Conservation (phyloP, 2,888 invertebrate species). For the Tachina fera region DNA sequence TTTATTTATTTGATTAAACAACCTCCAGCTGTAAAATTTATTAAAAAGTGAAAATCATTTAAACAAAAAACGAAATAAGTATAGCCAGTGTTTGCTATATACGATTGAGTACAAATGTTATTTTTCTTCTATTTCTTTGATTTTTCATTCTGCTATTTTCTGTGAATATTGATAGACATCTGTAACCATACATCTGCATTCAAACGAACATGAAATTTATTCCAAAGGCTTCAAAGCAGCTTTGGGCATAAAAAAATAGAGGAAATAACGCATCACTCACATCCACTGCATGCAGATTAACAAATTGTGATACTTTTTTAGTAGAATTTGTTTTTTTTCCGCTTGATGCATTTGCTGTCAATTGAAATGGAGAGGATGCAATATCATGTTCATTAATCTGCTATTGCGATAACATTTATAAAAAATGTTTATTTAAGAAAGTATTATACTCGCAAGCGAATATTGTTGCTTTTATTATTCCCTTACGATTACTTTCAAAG, state of each 20-base stretch:
- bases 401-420: conserved; percentile 70
- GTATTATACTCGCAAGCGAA: conserved; percentile 27
- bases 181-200: conserved; percentile 52
- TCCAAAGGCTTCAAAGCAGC: conserved; percentile 20
- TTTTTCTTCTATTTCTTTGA: conserved; percentile 19
- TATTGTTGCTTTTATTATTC: conserved; percentile 29
- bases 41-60: conserved; percentile 62
- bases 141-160: conserved; percentile 51
- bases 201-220: background rate
- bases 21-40: conserved; percentile 56
- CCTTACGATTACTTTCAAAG: conserved; percentile 13
- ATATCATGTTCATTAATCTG: conserved; percentile 74
- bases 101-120: background rate
- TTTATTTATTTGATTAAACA: conserved; percentile 13
- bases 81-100: conserved; percentile 38
- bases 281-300: conserved; percentile 52
- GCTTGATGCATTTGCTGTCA: conserved; percentile 49
- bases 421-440: conserved; percentile 61
- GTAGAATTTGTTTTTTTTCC: conserved; percentile 33
- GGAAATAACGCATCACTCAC: conserved; percentile 57
- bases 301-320: conserved; percentile 62
- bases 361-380: conserved; percentile 67
- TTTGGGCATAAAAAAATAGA: conserved; percentile 44
- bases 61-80: conserved; percentile 55
- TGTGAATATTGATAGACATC: conserved; percentile 70